Base-by-base conservation (phyloP, 1,140 invertebrate species). In the Goniozus legneri region DNA sequence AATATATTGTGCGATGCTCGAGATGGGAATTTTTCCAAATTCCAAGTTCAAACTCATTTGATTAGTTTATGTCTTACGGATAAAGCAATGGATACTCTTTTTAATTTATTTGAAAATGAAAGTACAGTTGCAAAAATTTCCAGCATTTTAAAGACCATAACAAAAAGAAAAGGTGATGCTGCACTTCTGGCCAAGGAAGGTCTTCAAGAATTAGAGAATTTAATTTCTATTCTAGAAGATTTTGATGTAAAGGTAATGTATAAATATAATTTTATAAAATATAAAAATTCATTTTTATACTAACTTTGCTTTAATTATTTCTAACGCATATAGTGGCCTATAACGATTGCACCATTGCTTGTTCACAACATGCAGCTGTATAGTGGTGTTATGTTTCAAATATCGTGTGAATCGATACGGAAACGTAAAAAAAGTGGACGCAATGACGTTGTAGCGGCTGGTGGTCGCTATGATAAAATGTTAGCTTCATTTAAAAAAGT, bases 81-180 rank as follows among this genome's bases (percentile, higher is more conserved):
- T 44, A 82, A 85, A 22, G 82, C 84, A 3, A 82, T 88, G 32
- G 70, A 81, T 1, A 83, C 80, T 1, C 64, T 95, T 3, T 81
- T 86, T 33, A 83, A 80, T 47, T 78, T 91, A 16, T 78, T 92
- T 53, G 83, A 89, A 50, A 80, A 81, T 0, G 89, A 92, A 56
- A 85, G 82, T 22, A 60, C 82, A 2, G 72, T 88, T 1, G 71
- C 74, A 0, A 86, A 88, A 56, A 78, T 89, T 20, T 68, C 77
- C 1, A 83, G 82, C 42, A 62, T 82, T 0, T 67, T 89, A 1
- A 81, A 77, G 27, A 73, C 77, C 2, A 77, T 89, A 22, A 80
- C 80, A 6, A 80, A 77, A 44, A 81, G 83, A 34, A 82, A 83
- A 56, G 79, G 80, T 3, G 83, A 87, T 60, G 82, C 82, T 14